These are phyloP conservation scores for Drosophila nigricruria DNA, from an alignment of 2,888 invertebrate genomes.

Conservation along the genomic window DNA sequence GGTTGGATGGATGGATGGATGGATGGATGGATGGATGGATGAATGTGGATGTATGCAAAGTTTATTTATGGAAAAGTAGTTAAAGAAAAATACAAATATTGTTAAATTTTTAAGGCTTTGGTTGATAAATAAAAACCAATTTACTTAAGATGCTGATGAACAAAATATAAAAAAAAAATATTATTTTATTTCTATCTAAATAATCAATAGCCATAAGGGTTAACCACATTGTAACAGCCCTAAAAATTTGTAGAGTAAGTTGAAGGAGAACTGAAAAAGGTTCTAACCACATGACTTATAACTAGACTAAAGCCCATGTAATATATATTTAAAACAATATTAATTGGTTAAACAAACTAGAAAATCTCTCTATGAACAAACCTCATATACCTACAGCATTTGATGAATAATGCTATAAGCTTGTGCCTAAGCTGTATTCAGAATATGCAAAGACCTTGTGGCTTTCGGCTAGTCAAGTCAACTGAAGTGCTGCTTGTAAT, in stretches of 20 bases:
- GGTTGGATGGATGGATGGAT: not conserved
- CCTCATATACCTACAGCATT: not conserved
- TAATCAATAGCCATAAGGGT: not conserved
- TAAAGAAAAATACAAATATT: not conserved
- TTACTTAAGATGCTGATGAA: not conserved
- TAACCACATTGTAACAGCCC: not conserved
- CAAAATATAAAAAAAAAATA: not conserved
- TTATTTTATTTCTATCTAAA: too few species aligned
- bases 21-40: not conserved
- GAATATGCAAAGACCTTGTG: not conserved
- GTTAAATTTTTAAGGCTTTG: not conserved
- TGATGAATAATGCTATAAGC: not conserved
- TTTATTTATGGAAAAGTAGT: not conserved
- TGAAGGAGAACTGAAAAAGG: not conserved
- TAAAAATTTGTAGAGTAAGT: not conserved
- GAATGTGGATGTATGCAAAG: not conserved
- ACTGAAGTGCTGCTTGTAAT: not conserved
- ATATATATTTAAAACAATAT: not conserved
- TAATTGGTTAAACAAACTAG: not conserved
- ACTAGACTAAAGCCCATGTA: too few species aligned
- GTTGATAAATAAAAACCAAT: not conserved
- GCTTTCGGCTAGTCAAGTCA: not conserved
- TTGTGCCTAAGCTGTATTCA: not conserved
- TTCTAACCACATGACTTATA: not conserved
- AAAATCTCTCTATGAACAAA: not conserved